A percentile compares a stretch with the other conserved stretches of the same genome.
phyloP scores from a whole-genome alignment of 2,113 vertebrate genomes.

The Sorex fumeus region DNA sequence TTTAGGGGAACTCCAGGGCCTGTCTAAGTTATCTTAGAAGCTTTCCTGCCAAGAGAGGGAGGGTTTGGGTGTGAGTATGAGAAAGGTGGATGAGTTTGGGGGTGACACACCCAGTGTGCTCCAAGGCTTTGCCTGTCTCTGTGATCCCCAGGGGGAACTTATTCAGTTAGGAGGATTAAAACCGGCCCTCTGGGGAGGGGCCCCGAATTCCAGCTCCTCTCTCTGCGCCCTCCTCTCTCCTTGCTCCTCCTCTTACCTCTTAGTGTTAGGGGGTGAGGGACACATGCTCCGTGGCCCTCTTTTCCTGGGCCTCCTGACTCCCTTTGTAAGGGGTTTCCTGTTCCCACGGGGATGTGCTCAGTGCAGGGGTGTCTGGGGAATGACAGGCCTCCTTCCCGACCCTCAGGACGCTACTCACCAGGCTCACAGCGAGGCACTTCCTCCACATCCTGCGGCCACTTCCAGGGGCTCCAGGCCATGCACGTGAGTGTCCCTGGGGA shows the following conservation, averaged over 20 bases:
- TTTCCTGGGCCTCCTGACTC: background rate
- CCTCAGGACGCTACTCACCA: slow-evolving; percentile 83
- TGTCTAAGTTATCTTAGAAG: too few species aligned
- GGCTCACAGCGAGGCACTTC: slow-evolving; percentile 85
- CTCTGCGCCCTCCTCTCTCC: background rate
- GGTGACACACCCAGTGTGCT: too few species aligned
- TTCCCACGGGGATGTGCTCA: background rate
- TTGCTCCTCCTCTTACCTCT: background rate
- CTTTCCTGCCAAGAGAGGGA: too few species aligned
- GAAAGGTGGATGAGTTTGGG: too few species aligned
- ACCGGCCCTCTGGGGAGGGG: too few species aligned
- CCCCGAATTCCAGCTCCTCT: too few species aligned
- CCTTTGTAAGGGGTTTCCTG: background rate
- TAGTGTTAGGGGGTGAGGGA: background rate
- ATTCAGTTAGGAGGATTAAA: too few species aligned
- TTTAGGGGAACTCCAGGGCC: too few species aligned
- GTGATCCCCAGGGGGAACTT: too few species aligned
- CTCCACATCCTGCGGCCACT: slow-evolving; percentile 53
- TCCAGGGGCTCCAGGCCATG: slow-evolving; percentile 80
- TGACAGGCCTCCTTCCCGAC: rapidly evolving
- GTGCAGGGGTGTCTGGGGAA: background rate
- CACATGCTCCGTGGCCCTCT: background rate
- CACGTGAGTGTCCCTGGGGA: slow-evolving; percentile 85
- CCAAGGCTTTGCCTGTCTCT: background rate
- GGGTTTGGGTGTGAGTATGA: too few species aligned